Conservation (phyloP, 1,140 invertebrate genomes). For the Drosophila ficusphila region DNA sequence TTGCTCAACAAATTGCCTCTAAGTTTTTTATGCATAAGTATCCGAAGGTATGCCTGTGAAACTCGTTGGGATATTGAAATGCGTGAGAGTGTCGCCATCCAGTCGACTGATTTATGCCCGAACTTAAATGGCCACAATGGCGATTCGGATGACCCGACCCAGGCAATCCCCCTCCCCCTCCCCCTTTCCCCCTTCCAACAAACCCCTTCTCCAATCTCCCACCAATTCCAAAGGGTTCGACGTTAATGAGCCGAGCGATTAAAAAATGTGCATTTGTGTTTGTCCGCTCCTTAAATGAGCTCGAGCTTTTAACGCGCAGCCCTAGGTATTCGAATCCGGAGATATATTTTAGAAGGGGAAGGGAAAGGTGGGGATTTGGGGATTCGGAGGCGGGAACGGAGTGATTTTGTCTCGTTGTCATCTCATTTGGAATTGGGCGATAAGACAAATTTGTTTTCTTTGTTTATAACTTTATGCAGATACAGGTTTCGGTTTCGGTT, state of each 20-base stretch:
- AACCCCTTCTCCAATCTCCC: not conserved
- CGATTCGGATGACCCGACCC: constrained; percentile 50
- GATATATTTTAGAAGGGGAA: too few relatives aligned
- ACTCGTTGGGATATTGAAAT: constrained; percentile 27
- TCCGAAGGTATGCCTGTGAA: constrained; percentile 13
- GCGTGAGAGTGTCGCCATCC: constrained; percentile 28
- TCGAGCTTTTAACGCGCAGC: constrained; percentile 76
- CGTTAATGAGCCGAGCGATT: constrained; percentile 80
- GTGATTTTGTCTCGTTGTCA: constrained; percentile 81
- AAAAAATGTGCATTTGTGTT: constrained; percentile 83
- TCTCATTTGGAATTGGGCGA: constrained; percentile 82
- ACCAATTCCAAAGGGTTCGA: not conserved
- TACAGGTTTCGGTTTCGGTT: constrained; percentile 57
- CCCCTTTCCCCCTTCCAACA: not conserved
- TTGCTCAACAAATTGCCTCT: constrained; percentile 4
- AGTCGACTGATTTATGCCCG: constrained; percentile 53
- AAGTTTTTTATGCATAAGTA: not conserved
- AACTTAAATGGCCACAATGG: constrained; percentile 57
- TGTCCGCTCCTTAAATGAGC: constrained; percentile 82
- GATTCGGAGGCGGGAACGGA: constrained; percentile 23
- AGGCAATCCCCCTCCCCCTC: not conserved
- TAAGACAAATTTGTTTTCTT: constrained; percentile 84
- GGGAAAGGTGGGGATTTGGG: not conserved
- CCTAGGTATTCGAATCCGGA: constrained; percentile 10
- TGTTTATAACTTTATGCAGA: constrained; percentile 81